These are phyloP conservation scores for Gisinianus flammeolus DNA, from an alignment of 2,888 invertebrate species.

Conservation along the genomic window DNA sequence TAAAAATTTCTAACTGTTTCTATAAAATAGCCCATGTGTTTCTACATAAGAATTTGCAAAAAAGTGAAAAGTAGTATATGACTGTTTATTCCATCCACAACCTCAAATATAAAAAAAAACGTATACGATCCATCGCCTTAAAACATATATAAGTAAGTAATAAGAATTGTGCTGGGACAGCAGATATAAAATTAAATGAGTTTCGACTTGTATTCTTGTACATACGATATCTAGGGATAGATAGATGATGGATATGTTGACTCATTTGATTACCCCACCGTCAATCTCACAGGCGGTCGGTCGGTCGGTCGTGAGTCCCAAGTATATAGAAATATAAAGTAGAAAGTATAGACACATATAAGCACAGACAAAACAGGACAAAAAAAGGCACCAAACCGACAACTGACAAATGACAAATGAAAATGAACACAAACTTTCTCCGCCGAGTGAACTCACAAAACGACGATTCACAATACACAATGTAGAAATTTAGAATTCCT, in stretches of 20 bases:
- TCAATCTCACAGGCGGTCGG: not conserved
- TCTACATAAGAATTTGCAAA: no score
- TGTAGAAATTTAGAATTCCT: no score
- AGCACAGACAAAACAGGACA: not conserved
- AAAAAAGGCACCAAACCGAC: not conserved
- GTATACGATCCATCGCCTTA: not conserved
- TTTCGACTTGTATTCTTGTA: no score
- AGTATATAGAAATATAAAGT: no score
- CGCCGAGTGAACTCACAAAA: no score
- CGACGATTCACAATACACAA: no score
- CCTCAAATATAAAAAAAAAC: not conserved
- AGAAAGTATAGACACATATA: no score
- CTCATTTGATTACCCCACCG: constrained; percentile 16
- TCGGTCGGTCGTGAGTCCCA: no score
- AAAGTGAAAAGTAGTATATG: not conserved
- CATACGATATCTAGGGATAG: not conserved
- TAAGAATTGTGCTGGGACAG: not conserved
- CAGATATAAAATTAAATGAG: not conserved
- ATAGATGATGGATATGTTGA: constrained; percentile 8
- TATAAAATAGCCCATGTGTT: no score
- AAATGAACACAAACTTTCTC: not conserved
- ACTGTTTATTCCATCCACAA: not conserved
- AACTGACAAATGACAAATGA: not conserved
- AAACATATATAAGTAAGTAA: not conserved
- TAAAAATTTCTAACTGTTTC: no score